These are phyloP conservation scores for Drosophila eohydei DNA, from an alignment of 2,888 invertebrate species.

Conservation along the genomic window DNA sequence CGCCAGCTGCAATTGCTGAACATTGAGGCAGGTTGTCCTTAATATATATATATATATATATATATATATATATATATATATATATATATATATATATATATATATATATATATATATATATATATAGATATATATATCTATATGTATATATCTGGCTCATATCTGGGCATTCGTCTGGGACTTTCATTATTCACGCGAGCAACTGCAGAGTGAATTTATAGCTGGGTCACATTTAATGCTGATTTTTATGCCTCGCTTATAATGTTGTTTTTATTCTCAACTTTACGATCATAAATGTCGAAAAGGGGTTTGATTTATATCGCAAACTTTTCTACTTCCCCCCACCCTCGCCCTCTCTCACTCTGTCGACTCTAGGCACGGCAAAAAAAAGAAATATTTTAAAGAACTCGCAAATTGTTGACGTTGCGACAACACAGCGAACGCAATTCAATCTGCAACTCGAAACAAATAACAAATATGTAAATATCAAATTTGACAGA, in stretches of 20 bases:
- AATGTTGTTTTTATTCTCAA: slow-evolving; percentile 82
- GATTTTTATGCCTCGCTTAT: slow-evolving; percentile 60
- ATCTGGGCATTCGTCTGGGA: slow-evolving; percentile 51
- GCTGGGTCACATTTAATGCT: slow-evolving; percentile 67
- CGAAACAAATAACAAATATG: too few relatives aligned
- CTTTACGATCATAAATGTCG: slow-evolving; percentile 85
- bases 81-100: slow-evolving; percentile 1
- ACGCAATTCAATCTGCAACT: slow-evolving; percentile 7
- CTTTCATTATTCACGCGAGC: slow-evolving; percentile 57
- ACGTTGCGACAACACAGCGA: slow-evolving; percentile 8
- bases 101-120: neutral
- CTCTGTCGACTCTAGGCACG: slow-evolving; percentile 8
- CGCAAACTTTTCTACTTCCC: slow-evolving; percentile 75
- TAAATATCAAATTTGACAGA: neutral
- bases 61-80: neutral
- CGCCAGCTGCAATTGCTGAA: slow-evolving; percentile 12
- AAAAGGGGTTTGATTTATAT: slow-evolving; percentile 85
- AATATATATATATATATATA: slow-evolving; percentile 9
- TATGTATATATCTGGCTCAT: slow-evolving; percentile 9
- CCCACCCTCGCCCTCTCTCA: neutral
- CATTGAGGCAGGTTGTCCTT: slow-evolving; percentile 12
- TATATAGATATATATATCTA: neutral
- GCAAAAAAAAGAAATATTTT: neutral
- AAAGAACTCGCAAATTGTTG: slow-evolving; percentile 23
- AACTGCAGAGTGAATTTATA: slow-evolving; percentile 63